Base-by-base conservation (phyloP, 2,888 invertebrate species). In the Chymomyza amoena region DNA sequence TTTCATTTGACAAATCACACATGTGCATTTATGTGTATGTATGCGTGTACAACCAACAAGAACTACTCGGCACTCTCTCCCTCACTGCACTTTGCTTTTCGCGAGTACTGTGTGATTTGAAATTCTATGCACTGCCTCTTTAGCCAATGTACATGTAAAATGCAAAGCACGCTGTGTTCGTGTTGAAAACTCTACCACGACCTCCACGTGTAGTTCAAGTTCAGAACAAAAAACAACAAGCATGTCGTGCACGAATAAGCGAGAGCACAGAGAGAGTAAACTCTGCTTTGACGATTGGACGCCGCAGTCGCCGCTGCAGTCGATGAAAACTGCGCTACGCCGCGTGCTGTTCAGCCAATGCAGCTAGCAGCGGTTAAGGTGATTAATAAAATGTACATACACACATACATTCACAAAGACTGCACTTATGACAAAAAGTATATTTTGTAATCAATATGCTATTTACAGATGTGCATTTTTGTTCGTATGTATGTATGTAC, bases 201-300 rank as follows among this genome's bases (percentile, higher is more conserved):
- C 91, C 91, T 89, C 92, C 91, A 91, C 91, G 91, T 91, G 91
- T 90, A 90, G 91, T 91, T 91, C 91, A 91, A 91, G 91, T 91
- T 91, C 90, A 54, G 15, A 91, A 84, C 70, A 86, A 81, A 81
- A 73, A 56, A 28, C 54, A 54, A 66, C 70, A 51, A 68, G 70
- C 69, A 28, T 39, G 75, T 63, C 73, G 76, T 73, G 59, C 64
- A 66, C 20, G 51, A 62, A 39, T 36, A 72, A 66, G 70, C 71
- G 70, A 72, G 75, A 56, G 7, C 28, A 7, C 7, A 32, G 32
- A 32, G 51, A 16, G 67, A 72, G 84, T 72, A 32, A 32, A 9
- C 7, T 6, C 32, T 32, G 59, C 70, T 71, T 68, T 61, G 62
- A 67, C 74, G 64, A 25, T 32, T 60, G 64, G 54, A 56, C 52